Evolutionary conservation across 2,113 vertebrate genomes (phyloP).

Genomic region (Turdus rufiventris): DNA sequence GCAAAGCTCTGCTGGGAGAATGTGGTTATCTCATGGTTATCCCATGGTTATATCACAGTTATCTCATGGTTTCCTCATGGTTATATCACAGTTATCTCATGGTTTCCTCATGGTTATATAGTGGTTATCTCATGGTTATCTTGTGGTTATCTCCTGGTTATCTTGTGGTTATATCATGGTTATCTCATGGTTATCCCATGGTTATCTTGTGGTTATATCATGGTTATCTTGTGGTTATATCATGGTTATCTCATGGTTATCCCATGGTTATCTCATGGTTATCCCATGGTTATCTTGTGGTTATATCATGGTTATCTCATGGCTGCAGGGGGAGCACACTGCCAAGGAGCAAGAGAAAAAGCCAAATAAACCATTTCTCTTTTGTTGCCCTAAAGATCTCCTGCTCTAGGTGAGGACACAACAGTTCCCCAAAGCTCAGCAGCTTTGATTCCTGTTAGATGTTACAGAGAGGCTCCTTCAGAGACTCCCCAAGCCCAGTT

Average conservation of each 20-base stretch:
- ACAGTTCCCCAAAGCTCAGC: not conserved
- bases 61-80: fast-evolving
- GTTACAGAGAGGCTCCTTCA: not conserved
- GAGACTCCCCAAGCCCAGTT: not conserved
- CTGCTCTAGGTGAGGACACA: not conserved
- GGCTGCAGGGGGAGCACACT: not conserved
- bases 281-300: not conserved
- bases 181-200: not conserved
- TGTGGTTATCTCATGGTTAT: no score
- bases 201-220: not conserved
- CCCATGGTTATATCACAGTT: not conserved
- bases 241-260: not conserved
- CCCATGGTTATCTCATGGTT: not conserved
- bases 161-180: not conserved
- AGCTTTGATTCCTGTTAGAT: not conserved
- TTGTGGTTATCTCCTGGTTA: not conserved
- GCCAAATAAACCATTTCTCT: not conserved
- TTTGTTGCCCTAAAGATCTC: not conserved
- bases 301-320: not conserved
- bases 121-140: not conserved
- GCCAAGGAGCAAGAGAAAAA: not conserved
- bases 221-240: not conserved
- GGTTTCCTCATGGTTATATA: not conserved
- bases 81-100: not conserved
- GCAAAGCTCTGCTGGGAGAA: not conserved